These are phyloP conservation scores for Zosterops japonicus DNA, from an alignment of 2,113 vertebrate species.

Conservation along the genomic window DNA sequence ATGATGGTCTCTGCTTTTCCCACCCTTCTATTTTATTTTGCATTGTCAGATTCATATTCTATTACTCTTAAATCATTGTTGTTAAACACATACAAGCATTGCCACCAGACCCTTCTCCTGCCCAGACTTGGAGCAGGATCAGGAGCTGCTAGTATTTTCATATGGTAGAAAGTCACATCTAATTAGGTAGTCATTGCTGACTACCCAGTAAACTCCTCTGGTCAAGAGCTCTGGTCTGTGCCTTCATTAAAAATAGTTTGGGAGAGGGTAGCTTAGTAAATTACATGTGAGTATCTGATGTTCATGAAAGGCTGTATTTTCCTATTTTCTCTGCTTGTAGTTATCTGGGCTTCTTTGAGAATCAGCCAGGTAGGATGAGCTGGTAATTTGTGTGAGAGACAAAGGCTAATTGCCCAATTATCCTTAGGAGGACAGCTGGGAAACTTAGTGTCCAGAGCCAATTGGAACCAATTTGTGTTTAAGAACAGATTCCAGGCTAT, in stretches of 20 bases:
- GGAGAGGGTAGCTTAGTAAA: background rate
- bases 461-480: background rate
- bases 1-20: background rate
- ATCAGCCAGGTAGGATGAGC: background rate
- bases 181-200: background rate
- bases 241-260: background rate
- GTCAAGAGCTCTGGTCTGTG: background rate
- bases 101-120: background rate
- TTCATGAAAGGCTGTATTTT: background rate
- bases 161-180: background rate
- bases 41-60: background rate
- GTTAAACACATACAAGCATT: background rate
- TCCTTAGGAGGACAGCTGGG: background rate
- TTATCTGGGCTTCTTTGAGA: constrained; percentile 1
- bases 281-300: background rate
- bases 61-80: background rate
- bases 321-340: background rate
- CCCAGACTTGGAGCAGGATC: background rate
- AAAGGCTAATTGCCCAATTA: constrained; percentile 44
- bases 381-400: constrained; percentile 7
- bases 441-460: background rate
- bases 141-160: background rate
- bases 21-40: background rate
- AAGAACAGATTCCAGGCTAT: background rate
- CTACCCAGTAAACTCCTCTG: background rate